These are phyloP conservation scores for Molossus molossus DNA, from an alignment of 2,797 vertebrate genomes.

Conservation along the genomic window DNA sequence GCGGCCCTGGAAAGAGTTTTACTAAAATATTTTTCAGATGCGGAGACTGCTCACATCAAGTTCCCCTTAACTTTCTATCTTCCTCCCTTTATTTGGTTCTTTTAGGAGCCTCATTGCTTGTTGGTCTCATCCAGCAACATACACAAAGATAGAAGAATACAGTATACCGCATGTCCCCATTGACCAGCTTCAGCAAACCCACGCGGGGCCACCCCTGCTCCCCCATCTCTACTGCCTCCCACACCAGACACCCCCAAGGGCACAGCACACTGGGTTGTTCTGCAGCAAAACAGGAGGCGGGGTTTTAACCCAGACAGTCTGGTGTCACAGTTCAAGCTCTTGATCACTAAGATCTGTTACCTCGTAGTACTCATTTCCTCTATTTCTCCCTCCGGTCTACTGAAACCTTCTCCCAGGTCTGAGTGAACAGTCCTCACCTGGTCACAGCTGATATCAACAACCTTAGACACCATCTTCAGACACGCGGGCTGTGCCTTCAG, in stretches of 20 bases:
- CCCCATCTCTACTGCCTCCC: accelerated
- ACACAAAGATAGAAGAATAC: not conserved
- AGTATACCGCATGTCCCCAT: too few species aligned
- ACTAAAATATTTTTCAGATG: not conserved
- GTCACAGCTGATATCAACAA: not conserved
- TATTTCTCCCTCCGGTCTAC: not conserved
- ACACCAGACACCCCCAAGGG: too few species aligned
- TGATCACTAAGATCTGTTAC: not conserved
- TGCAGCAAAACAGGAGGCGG: not conserved
- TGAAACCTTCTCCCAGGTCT: not conserved
- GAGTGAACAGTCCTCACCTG: not conserved
- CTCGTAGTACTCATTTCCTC: not conserved
- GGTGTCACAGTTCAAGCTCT: not conserved
- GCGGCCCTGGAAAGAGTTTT: not conserved
- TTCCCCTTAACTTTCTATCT: not conserved
- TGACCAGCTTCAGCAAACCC: not conserved
- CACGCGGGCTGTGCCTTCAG: not conserved
- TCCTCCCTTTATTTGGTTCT: not conserved
- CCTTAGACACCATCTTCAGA: not conserved
- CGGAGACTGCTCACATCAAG: not conserved
- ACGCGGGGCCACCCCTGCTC: accelerated
- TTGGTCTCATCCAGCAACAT: not conserved
- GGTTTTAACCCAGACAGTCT: not conserved
- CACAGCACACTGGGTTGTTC: not conserved
- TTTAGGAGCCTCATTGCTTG: not conserved